These are phyloP conservation scores for Sus cebifrons DNA, from an alignment of 2,797 vertebrate genomes.

Conservation along the genomic window DNA sequence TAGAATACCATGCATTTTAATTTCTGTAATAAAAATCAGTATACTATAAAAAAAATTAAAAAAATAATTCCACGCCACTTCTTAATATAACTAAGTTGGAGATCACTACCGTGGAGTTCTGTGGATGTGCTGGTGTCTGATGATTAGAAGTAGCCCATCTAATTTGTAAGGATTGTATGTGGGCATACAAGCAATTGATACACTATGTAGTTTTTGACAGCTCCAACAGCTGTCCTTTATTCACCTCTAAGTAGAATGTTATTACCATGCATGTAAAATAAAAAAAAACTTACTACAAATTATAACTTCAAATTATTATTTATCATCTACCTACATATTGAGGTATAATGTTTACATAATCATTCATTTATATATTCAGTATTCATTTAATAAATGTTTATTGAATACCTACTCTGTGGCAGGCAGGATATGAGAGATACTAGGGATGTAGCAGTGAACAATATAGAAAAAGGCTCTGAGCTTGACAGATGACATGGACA, in stretches of 20 bases:
- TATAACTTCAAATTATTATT: not conserved
- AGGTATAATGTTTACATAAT: slow-evolving; percentile 5
- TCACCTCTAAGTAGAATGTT: slow-evolving; percentile 17
- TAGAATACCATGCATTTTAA: not conserved
- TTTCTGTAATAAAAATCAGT: slow-evolving; percentile 57
- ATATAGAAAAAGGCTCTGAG: not conserved
- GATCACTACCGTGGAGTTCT: not conserved
- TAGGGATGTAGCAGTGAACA: not conserved
- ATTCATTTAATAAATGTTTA: not conserved
- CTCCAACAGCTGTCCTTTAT: slow-evolving; percentile 12
- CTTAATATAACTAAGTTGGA: not conserved
- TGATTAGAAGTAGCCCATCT: not conserved
- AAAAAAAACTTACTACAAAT: slow-evolving; percentile 43
- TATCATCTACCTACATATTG: not conserved
- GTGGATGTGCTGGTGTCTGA: not conserved
- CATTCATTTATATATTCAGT: not conserved
- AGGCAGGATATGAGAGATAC: not conserved
- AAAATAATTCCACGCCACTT: not conserved
- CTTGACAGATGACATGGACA: not conserved
- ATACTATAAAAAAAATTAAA: not conserved
- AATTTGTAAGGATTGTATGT: not conserved
- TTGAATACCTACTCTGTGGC: not conserved
- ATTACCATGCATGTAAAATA: slow-evolving; percentile 11
- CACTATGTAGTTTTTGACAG: not conserved
- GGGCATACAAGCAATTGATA: not conserved